These are phyloP conservation scores for Lamellibrachia luymesi DNA, from an alignment of 1,140 invertebrate genomes.

Conservation along the genomic window DNA sequence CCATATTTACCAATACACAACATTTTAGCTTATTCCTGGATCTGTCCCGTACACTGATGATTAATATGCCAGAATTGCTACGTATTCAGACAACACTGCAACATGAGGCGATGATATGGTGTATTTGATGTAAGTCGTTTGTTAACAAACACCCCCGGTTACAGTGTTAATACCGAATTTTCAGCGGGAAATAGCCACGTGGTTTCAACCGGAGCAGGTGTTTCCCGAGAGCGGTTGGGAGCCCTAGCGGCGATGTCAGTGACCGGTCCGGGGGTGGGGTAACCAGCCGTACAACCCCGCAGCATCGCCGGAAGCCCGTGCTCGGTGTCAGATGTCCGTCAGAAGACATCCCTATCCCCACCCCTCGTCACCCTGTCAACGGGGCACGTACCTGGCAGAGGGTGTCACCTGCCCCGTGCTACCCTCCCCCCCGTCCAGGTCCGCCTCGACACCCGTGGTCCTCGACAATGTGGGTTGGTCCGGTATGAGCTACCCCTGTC, in stretches of 20 bases:
- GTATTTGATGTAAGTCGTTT: neutral
- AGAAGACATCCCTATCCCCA: neutral
- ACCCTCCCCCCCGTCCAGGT: neutral
- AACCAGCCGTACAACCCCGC: neutral
- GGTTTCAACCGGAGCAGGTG: neutral
- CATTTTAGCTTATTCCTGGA: no score
- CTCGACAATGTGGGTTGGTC: neutral
- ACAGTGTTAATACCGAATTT: no score
- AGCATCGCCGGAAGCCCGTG: neutral
- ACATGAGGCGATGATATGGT: no score
- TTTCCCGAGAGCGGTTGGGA: neutral
- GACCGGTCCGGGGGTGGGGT: neutral
- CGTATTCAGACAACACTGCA: no score
- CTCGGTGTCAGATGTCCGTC: neutral
- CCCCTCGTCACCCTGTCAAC: neutral
- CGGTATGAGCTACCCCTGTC: neutral
- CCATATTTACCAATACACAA: no score
- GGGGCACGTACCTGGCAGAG: neutral
- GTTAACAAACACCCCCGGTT: neutral
- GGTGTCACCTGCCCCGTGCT: neutral
- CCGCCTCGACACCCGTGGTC: neutral
- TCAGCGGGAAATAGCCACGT: neutral
- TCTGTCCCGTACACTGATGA: no score
- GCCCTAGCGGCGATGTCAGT: neutral
- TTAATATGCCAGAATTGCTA: no score